These are phyloP conservation scores for Phrynocephalus forsythii DNA, from an alignment of 2,797 vertebrate genomes.

Conservation along the genomic window DNA sequence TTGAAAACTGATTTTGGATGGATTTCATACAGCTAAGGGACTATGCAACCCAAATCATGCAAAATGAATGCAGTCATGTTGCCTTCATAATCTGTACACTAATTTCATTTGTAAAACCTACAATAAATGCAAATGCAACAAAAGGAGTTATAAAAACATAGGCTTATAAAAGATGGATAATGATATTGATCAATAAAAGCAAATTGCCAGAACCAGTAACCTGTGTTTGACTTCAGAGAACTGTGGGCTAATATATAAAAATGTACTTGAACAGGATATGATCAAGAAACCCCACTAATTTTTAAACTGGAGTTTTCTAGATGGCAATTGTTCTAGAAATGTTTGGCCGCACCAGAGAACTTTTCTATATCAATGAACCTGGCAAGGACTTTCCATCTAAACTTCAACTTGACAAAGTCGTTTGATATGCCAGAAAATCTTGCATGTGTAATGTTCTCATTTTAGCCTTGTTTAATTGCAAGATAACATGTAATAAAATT, in stretches of 20 bases:
- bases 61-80: slow-evolving; percentile 67
- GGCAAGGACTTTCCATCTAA: background rate
- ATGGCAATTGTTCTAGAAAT: background rate
- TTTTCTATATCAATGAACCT: background rate
- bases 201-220: background rate
- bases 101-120: slow-evolving; percentile 53
- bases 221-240: background rate
- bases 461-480: background rate
- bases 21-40: slow-evolving; percentile 55
- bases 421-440: background rate
- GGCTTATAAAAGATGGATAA: background rate
- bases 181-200: background rate
- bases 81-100: slow-evolving; percentile 49
- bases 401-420: background rate
- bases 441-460: background rate
- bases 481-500: background rate
- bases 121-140: slow-evolving; percentile 22
- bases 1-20: slow-evolving; percentile 49
- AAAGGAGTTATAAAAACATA: background rate
- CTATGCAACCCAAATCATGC: slow-evolving; percentile 50
- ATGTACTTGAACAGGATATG: background rate
- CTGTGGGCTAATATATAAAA: background rate
- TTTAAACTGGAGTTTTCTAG: background rate
- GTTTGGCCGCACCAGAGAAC: background rate
- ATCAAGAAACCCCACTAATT: background rate